A percentile compares a stretch with the other conserved stretches of the same genome.
These are phyloP conservation scores for Epinephelus coioides DNA, from an alignment of 2,797 vertebrate species.

Conservation along the genomic window DNA sequence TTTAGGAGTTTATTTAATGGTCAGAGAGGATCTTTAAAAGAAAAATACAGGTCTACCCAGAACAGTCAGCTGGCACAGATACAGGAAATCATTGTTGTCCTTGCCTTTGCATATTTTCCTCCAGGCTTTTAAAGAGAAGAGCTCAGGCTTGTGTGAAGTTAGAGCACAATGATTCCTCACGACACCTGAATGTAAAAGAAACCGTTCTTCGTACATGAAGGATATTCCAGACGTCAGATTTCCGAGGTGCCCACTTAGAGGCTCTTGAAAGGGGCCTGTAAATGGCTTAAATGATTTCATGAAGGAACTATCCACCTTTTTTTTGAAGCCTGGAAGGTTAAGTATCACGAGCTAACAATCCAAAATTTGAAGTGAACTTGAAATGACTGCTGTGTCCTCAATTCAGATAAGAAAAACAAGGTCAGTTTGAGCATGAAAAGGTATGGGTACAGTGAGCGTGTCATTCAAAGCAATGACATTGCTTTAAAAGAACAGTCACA, in stretches of 20 bases:
- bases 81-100: background rate
- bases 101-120: background rate
- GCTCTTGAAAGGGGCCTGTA: conserved; percentile 1
- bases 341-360: conserved; percentile 1
- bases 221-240: background rate
- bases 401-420: conserved; percentile 27
- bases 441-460: background rate
- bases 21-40: too few relatives aligned
- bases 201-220: background rate
- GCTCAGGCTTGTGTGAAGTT: background rate
- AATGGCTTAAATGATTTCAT: background rate
- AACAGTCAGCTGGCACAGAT: background rate
- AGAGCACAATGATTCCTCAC: conserved; percentile 7
- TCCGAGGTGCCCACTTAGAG: background rate
- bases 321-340: conserved; percentile 14
- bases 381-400: conserved; percentile 6
- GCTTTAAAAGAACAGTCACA: conserved; percentile 13
- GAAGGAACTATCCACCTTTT: conserved; percentile 7
- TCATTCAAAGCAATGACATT: conserved; percentile 5
- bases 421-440: background rate
- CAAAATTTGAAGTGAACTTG: conserved; percentile 1
- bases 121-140: background rate
- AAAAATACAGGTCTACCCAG: background rate
- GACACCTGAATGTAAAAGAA: background rate
- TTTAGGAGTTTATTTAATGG: too few relatives aligned